These are phyloP conservation scores for Drosophila diplacantha DNA, from an alignment of 2,888 invertebrate species.

Conservation along the genomic window DNA sequence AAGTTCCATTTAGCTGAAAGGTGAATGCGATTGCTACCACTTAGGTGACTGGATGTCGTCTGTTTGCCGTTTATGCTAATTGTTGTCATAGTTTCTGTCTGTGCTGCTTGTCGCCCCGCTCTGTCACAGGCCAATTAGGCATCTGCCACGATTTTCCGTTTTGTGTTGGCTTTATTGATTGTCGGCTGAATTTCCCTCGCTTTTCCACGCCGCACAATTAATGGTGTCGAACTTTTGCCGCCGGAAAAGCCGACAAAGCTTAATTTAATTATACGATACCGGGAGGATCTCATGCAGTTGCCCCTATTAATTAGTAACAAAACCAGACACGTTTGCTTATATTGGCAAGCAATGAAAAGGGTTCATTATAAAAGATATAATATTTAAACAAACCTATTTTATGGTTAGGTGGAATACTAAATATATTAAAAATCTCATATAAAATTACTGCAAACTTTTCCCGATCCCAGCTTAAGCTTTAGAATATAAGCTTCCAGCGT, in stretches of 20 bases:
- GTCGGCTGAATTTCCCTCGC: slow-evolving; percentile 11
- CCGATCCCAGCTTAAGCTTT: too few relatives aligned
- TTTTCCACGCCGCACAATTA: slow-evolving; percentile 18
- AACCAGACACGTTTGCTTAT: not conserved
- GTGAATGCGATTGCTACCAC: slow-evolving; percentile 8
- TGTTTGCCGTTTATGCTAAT: slow-evolving; percentile 32
- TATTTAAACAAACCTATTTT: not conserved
- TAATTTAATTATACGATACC: slow-evolving; percentile 29
- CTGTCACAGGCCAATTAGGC: slow-evolving; percentile 33
- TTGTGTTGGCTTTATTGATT: slow-evolving; percentile 36
- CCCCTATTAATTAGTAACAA: slow-evolving; percentile 8
- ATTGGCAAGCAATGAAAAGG: not conserved
- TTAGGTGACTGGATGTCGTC: not conserved
- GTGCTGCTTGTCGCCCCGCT: not conserved
- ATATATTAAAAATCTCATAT: not conserved
- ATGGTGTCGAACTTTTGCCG: slow-evolving; percentile 7
- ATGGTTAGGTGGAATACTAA: not conserved
- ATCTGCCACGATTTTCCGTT: slow-evolving; percentile 3
- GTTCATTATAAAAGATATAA: too few relatives aligned
- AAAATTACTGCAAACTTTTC: too few relatives aligned
- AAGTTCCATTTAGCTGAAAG: slow-evolving; percentile 17
- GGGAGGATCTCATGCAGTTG: slow-evolving; percentile 3
- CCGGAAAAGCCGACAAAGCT: slow-evolving; percentile 9
- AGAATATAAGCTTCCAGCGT: not conserved
- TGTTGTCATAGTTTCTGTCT: slow-evolving; percentile 26